Percentiles rank a stretch among this genome's conserved stretches.
These are phyloP conservation scores for Orchesellides sinensis DNA, from an alignment of 2,888 invertebrate species.

Conservation along the genomic window DNA sequence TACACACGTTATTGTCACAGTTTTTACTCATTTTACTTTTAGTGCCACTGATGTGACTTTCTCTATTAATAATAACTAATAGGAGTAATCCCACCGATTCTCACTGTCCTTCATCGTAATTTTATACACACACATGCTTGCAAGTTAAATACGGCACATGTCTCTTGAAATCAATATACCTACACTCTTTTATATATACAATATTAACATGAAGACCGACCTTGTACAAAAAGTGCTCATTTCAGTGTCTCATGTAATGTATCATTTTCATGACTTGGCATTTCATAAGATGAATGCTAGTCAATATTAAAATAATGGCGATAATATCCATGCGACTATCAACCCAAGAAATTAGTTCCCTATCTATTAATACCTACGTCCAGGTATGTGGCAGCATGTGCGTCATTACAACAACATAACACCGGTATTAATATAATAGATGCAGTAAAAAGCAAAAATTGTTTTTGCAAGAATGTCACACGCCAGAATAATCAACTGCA, in stretches of 20 bases:
- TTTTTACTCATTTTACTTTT: constrained; percentile 3
- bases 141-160: too few species aligned
- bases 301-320: constrained; percentile 4
- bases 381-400: not conserved
- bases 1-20: not conserved
- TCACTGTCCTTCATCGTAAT: not conserved
- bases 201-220: not conserved
- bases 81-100: constrained; percentile 25
- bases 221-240: not conserved
- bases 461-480: not conserved
- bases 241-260: not conserved
- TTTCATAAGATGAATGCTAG: not conserved
- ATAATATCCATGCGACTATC: not conserved
- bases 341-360: constrained; percentile 7
- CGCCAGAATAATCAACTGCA: constrained; percentile 1
- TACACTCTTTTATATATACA: not conserved
- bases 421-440: too few species aligned
- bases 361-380: too few species aligned
- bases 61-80: constrained; percentile 47
- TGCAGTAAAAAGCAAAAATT: too few species aligned
- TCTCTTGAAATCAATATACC: not conserved
- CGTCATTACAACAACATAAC: too few species aligned
- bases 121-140: not conserved
- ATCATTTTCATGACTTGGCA: constrained; percentile 10
- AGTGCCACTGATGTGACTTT: constrained; percentile 38